Percentiles rank a stretch among this genome's conserved stretches.
phyloP scores from a whole-genome alignment of 1,140 invertebrate species.

The Drosophila pectinifera region DNA sequence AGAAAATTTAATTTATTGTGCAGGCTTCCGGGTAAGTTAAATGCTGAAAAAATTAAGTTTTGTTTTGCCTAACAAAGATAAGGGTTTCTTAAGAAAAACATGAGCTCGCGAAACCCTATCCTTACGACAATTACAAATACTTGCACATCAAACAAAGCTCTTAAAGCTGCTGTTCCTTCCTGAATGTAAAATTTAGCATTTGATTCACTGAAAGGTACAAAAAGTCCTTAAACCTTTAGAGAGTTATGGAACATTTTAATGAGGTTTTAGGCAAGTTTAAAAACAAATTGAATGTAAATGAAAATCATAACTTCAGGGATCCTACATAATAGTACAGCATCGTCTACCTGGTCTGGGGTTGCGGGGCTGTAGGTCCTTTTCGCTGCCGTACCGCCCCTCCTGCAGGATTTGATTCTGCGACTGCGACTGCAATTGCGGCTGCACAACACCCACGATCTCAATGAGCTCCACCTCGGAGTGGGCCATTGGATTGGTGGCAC shows the following conservation, averaged over 20 bases:
- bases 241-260: slow-evolving; percentile 11
- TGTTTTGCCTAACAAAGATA: background rate
- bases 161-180: no score
- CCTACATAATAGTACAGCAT: slow-evolving; percentile 34
- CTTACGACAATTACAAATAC: background rate
- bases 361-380: background rate
- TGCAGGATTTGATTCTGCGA: background rate
- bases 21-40: background rate
- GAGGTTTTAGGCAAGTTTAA: background rate
- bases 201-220: no score
- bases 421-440: background rate
- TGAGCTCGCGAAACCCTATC: no score
- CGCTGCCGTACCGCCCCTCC: background rate
- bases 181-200: no score
- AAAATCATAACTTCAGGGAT: background rate
- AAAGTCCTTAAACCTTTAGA: background rate
- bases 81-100: background rate
- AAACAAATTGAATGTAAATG: background rate
- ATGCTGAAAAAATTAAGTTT: background rate
- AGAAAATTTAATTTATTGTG: slow-evolving; percentile 3
- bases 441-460: slow-evolving; percentile 21
- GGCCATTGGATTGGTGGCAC: slow-evolving; percentile 1
- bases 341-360: background rate
- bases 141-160: no score
- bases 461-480: slow-evolving; percentile 1